Conservation (phyloP, 2,113 vertebrate species). For the Meriones unguiculatus region DNA sequence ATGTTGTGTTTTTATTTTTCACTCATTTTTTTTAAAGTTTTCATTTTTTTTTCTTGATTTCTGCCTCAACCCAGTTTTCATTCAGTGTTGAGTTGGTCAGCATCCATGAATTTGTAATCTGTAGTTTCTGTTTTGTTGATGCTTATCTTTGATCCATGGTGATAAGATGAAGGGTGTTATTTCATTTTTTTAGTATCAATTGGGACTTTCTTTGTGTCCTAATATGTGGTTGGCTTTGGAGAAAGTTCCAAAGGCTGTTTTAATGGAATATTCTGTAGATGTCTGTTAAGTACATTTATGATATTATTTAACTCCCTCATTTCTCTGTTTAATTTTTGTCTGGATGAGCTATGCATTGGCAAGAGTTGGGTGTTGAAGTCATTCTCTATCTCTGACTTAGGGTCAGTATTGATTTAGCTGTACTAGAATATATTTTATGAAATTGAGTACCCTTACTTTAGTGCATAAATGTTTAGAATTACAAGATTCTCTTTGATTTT, state of each 20-base stretch:
- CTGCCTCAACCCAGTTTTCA: background rate
- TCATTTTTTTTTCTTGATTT: background rate
- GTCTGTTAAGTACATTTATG: background rate
- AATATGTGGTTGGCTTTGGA: background rate
- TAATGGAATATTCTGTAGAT: background rate
- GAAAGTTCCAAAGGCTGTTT: background rate
- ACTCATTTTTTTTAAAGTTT: background rate
- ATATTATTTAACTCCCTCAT: background rate
- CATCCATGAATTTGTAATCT: background rate
- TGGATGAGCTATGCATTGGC: background rate
- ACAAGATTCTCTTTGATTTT: background rate
- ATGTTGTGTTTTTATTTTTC: background rate
- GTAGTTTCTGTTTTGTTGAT: background rate
- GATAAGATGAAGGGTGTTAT: background rate
- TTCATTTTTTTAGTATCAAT: background rate
- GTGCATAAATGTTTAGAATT: background rate
- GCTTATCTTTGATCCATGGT: background rate
- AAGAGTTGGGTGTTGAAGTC: background rate
- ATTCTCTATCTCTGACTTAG: background rate
- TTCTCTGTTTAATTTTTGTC: background rate
- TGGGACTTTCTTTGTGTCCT: background rate
- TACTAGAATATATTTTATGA: background rate
- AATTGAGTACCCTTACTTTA: background rate
- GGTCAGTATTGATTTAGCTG: background rate
- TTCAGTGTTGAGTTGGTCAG: background rate